Evolutionary conservation across 2,113 vertebrate genomes (phyloP).

Genomic region (Caranx ignobilis): DNA sequence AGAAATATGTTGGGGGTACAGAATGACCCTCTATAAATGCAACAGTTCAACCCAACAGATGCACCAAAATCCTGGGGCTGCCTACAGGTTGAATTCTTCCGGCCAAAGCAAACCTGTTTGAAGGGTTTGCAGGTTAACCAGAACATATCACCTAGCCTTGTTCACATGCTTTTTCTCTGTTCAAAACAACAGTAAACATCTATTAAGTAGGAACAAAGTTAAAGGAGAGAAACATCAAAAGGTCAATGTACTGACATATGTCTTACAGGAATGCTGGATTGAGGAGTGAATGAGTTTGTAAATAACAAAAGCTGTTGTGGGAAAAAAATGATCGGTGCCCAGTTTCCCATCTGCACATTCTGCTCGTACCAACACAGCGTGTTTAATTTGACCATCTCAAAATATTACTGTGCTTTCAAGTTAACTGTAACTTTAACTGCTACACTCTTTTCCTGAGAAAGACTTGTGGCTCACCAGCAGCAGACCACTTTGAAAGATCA

Average conservation of each 20-base stretch:
- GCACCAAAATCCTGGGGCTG: slow-evolving; percentile 34
- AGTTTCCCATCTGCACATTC: background rate
- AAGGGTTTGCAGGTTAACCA: slow-evolving; percentile 14
- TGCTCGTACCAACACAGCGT: background rate
- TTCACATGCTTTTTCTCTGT: background rate
- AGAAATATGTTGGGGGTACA: slow-evolving; percentile 29
- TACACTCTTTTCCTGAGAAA: background rate
- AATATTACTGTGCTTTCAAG: slow-evolving; percentile 13
- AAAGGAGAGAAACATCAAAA: background rate
- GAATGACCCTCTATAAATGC: background rate
- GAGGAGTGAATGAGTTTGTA: background rate
- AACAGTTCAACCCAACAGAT: background rate
- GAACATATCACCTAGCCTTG: background rate
- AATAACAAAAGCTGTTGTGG: background rate
- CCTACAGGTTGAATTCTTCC: slow-evolving; percentile 41
- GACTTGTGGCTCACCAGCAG: background rate
- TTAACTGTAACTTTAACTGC: slow-evolving; percentile 6
- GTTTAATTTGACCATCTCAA: slow-evolving; percentile 14
- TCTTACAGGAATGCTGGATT: background rate
- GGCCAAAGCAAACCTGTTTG: background rate
- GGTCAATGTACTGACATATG: background rate
- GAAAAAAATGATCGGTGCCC: background rate
- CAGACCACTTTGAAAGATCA: background rate
- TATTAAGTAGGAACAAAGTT: background rate
- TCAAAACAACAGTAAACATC: slow-evolving; percentile 5